These are phyloP conservation scores for Etheostoma cragini DNA, from an alignment of 2,113 vertebrate species.

Conservation along the genomic window DNA sequence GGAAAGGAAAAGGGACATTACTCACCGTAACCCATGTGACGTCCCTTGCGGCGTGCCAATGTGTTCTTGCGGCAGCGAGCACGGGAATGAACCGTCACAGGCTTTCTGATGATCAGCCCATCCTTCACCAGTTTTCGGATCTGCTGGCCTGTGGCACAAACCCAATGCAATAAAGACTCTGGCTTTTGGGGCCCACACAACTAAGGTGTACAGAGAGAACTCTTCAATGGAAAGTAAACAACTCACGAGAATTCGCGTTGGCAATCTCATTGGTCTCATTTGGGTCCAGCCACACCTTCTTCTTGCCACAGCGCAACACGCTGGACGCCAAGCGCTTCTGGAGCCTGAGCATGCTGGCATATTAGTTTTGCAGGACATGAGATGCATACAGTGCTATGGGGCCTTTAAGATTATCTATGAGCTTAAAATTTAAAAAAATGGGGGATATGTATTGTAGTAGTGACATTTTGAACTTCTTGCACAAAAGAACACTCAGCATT, in stretches of 20 bases:
- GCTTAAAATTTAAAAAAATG: neutral
- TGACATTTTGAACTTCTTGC: neutral
- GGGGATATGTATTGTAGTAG: neutral
- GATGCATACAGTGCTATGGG: neutral
- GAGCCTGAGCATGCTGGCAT: constrained; percentile 92
- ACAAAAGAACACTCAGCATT: neutral
- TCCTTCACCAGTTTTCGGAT: constrained; percentile 97
- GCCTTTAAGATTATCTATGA: neutral
- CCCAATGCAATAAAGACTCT: neutral
- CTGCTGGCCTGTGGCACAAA: constrained; percentile 88
- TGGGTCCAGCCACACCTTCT: constrained; percentile 97
- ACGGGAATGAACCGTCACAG: constrained; percentile 94
- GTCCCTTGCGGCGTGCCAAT: constrained; percentile 93
- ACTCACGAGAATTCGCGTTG: constrained; percentile 94
- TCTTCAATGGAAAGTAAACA: accelerated
- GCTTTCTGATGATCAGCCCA: constrained; percentile 96
- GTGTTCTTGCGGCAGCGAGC: constrained; percentile 98
- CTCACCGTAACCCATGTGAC: constrained; percentile 96
- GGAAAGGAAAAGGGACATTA: neutral
- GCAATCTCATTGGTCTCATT: constrained; percentile 98
- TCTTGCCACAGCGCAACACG: constrained; percentile 95
- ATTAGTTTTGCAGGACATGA: neutral
- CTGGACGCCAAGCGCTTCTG: constrained; percentile 97
- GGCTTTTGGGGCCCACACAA: accelerated
- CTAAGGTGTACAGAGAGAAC: neutral